These are phyloP conservation scores for Tenthredo distinguenda DNA, from an alignment of 2,888 invertebrate genomes.

Conservation along the genomic window DNA sequence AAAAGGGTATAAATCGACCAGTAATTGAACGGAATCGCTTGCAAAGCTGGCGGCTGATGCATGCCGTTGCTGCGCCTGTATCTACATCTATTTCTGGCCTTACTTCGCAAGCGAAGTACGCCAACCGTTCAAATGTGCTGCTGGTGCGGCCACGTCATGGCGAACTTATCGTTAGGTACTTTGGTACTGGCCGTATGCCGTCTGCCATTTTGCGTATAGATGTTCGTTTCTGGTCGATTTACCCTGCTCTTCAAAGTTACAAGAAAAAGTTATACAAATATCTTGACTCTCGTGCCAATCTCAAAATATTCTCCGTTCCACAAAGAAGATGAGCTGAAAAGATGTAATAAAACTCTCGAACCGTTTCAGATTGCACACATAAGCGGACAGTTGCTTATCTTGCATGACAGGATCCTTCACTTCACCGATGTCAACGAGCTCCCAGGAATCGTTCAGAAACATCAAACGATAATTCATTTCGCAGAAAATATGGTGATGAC, in stretches of 20 bases:
- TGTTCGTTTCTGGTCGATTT: not conserved
- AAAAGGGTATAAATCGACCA: not conserved
- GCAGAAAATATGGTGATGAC: not conserved
- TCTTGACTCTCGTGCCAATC: not conserved
- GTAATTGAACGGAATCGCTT: not conserved
- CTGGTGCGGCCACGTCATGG: too few relatives aligned
- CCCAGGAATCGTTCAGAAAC: not conserved
- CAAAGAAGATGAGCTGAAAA: not conserved
- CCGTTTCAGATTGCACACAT: not conserved
- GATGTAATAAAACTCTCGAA: not conserved
- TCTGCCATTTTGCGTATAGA: too few relatives aligned
- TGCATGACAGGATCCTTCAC: not conserved
- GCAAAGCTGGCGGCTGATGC: not conserved
- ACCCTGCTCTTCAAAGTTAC: not conserved
- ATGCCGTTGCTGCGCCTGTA: too few relatives aligned
- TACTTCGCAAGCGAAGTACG: too few relatives aligned
- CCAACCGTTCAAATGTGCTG: too few relatives aligned
- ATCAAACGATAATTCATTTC: not conserved
- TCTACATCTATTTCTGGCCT: too few relatives aligned
- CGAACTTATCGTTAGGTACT: too few relatives aligned
- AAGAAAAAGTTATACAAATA: not conserved
- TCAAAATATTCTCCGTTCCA: not conserved
- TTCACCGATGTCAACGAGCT: not conserved
- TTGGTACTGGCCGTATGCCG: too few relatives aligned
- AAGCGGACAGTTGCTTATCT: not conserved